Evolutionary conservation across 2,797 vertebrate species (phyloP).

Genomic region (Acanthurus lineatus): DNA sequence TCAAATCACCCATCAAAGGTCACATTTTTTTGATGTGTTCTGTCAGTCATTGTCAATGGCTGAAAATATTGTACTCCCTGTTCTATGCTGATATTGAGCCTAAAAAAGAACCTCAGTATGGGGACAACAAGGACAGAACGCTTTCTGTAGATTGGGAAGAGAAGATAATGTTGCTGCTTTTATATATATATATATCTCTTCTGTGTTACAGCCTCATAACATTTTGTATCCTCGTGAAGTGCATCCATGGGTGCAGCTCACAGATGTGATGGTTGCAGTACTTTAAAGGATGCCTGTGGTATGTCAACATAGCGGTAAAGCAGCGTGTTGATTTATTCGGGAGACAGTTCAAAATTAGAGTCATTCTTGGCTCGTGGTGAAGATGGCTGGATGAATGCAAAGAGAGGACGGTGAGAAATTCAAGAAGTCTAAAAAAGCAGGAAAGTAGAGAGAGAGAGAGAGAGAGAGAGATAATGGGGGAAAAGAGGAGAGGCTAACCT

Average conservation of each 20-base stretch:
- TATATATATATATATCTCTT: background rate
- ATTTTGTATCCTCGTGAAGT: background rate
- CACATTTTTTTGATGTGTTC: too few species aligned
- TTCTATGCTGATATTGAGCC: background rate
- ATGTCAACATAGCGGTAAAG: background rate
- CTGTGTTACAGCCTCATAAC: background rate
- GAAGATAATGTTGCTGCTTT: background rate
- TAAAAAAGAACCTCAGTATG: background rate
- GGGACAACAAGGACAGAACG: too few species aligned
- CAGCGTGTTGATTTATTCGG: constrained; percentile 9
- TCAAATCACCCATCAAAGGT: too few species aligned
- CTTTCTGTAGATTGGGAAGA: too few species aligned
- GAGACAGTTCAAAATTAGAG: constrained; percentile 7
- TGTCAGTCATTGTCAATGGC: too few species aligned
- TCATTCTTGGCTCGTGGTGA: background rate
- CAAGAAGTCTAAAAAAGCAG: constrained; percentile 34
- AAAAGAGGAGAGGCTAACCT: constrained; percentile 24
- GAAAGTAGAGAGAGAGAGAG: background rate
- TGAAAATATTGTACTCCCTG: too few species aligned
- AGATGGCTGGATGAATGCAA: constrained; percentile 19
- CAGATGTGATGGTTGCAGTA: background rate
- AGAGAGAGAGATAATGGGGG: background rate
- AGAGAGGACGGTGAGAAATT: constrained; percentile 35
- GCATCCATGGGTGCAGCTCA: background rate
- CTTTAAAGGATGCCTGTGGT: constrained; percentile 10